phyloP scores from a whole-genome alignment of 2,113 vertebrate species.

The Megalops atlanticus region DNA sequence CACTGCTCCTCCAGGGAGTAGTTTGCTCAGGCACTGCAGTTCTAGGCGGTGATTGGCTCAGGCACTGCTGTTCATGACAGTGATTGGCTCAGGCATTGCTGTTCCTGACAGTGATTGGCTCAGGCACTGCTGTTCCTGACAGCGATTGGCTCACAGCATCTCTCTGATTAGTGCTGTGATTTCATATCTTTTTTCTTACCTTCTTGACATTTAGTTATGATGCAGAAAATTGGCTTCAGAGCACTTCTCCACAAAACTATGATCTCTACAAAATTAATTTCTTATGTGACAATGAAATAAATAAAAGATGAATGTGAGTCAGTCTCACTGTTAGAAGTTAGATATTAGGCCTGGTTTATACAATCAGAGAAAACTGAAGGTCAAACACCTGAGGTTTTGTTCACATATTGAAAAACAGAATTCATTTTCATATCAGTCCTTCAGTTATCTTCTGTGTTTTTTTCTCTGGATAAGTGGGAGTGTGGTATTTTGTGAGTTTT shows the following conservation, averaged over 20 bases:
- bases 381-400: background rate
- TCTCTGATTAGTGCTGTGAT: constrained; percentile 41
- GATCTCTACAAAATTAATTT: background rate
- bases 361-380: background rate
- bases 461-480: too few species aligned
- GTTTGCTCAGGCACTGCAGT: too few species aligned
- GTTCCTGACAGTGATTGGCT: background rate
- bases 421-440: too few species aligned
- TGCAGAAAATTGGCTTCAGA: constrained; percentile 60
- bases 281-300: background rate
- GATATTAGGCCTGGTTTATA: background rate
- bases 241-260: constrained; percentile 52
- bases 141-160: background rate
- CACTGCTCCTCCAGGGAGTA: too few species aligned
- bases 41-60: background rate
- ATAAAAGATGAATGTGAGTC: background rate
- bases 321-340: background rate
- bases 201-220: constrained; percentile 65
- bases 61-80: background rate
- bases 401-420: background rate
- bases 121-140: background rate
- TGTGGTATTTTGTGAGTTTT: too few species aligned
- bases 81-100: background rate
- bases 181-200: constrained; percentile 53
- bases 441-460: too few species aligned